Conservation (phyloP, 1,140 invertebrate genomes). For the Diabrotica virgifera region DNA sequence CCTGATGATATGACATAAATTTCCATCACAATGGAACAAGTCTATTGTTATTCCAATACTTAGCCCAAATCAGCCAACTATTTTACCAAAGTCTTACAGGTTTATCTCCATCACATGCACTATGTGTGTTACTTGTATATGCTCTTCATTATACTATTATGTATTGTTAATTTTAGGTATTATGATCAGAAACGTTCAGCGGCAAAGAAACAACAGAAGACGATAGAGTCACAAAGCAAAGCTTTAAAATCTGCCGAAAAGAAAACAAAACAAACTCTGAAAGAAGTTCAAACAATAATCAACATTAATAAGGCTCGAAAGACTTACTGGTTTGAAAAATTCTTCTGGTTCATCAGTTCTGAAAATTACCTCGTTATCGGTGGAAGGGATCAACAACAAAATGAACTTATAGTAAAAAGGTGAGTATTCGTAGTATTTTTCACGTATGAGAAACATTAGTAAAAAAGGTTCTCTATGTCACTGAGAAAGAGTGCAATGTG, state of each 20-base stretch:
- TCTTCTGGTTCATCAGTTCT: conserved; percentile 98
- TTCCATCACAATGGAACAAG: too few species aligned
- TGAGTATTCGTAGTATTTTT: conserved; percentile 16
- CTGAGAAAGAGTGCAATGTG: too few species aligned
- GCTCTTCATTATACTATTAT: too few species aligned
- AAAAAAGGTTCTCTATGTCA: too few species aligned
- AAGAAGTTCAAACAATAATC: conserved; percentile 88
- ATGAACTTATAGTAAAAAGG: conserved; percentile 94
- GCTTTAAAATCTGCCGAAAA: conserved; percentile 95
- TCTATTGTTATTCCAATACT: too few species aligned
- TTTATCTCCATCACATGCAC: too few species aligned
- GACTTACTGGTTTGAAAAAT: conserved; percentile 98
- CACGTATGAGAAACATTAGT: too few species aligned
- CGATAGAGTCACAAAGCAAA: conserved; percentile 89
- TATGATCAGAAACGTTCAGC: conserved; percentile 89
- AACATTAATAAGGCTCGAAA: conserved; percentile 92
- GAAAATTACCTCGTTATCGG: conserved; percentile 97
- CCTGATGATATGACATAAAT: too few species aligned
- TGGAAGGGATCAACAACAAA: conserved; percentile 96
- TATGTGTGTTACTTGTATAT: too few species aligned
- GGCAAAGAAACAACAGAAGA: conserved; percentile 95
- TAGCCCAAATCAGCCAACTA: too few species aligned
- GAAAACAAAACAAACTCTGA: conserved; percentile 92
- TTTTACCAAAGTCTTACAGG: too few species aligned
- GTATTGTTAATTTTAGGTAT: conserved; percentile 58